phyloP scores from a whole-genome alignment of 2,888 invertebrate species.

The Aquatica leii region DNA sequence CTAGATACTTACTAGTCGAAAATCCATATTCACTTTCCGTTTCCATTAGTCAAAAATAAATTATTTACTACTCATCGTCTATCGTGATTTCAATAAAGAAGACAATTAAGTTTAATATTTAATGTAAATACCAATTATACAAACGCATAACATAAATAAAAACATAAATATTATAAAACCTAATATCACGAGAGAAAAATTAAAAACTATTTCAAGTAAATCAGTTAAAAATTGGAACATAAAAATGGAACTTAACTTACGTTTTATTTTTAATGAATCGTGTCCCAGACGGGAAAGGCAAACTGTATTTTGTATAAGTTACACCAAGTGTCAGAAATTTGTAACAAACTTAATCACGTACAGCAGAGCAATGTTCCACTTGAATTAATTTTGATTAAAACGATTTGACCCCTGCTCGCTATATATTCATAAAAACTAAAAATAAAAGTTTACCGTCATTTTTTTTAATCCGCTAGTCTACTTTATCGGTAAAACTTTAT shows the following conservation, averaged over 20 bases:
- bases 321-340: constrained; percentile 17
- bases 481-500: too few relatives aligned
- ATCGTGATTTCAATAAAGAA: not conserved
- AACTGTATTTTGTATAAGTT: constrained; percentile 8
- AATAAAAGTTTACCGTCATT: too few relatives aligned
- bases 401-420: constrained; percentile 15
- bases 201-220: constrained; percentile 17
- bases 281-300: constrained; percentile 18
- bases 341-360: constrained; percentile 7
- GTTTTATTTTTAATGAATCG: constrained; percentile 2
- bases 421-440: constrained; percentile 22
- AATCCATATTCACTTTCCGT: too few relatives aligned
- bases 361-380: constrained; percentile 8
- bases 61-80: too few relatives aligned
- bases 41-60: too few relatives aligned
- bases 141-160: constrained; percentile 32
- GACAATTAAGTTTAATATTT: constrained; percentile 17
- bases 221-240: constrained; percentile 9
- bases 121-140: constrained; percentile 23
- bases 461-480: too few relatives aligned
- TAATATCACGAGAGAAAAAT: constrained; percentile 32
- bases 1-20: too few relatives aligned
- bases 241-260: constrained; percentile 21
- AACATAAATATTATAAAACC: constrained; percentile 35
- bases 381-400: constrained; percentile 20